phyloP scores from a whole-genome alignment of 2,113 vertebrate species.

The mouse (Mus musculus) region DNA sequence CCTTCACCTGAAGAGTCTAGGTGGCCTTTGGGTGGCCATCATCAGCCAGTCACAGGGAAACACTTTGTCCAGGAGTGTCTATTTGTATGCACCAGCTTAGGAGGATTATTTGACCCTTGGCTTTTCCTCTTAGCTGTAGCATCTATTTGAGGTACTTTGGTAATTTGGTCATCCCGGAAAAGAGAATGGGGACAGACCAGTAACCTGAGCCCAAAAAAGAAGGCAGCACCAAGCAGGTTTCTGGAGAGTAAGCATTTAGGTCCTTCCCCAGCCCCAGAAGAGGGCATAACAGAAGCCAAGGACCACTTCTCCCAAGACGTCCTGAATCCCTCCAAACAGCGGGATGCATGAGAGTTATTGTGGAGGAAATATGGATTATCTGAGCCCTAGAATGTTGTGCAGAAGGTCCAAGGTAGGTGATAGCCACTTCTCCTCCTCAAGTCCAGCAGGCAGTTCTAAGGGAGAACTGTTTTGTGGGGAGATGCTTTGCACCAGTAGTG shows the following conservation, averaged over 20 bases:
- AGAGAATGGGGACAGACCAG: not conserved
- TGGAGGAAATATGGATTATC: not conserved
- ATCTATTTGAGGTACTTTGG: not conserved
- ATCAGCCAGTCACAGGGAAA: not conserved
- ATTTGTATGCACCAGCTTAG: not conserved
- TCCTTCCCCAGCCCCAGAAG: not conserved
- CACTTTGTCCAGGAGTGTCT: not conserved
- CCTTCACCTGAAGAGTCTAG: not conserved
- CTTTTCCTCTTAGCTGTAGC: not conserved
- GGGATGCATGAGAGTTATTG: not conserved
- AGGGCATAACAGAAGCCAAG: not conserved
- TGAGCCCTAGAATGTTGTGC: not conserved
- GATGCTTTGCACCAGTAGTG: not conserved
- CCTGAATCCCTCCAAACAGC: no score
- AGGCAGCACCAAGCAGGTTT: not conserved
- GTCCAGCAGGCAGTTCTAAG: not conserved
- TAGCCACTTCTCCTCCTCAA: not conserved
- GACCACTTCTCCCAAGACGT: not conserved
- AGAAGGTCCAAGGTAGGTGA: not conserved
- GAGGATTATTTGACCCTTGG: not conserved
- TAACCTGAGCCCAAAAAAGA: not conserved
- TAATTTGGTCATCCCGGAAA: not conserved
- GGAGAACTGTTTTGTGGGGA: not conserved
- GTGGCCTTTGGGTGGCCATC: not conserved
- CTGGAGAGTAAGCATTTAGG: not conserved